These are phyloP conservation scores for Drosophila pullipes DNA, from an alignment of 2,888 invertebrate species.

Conservation along the genomic window DNA sequence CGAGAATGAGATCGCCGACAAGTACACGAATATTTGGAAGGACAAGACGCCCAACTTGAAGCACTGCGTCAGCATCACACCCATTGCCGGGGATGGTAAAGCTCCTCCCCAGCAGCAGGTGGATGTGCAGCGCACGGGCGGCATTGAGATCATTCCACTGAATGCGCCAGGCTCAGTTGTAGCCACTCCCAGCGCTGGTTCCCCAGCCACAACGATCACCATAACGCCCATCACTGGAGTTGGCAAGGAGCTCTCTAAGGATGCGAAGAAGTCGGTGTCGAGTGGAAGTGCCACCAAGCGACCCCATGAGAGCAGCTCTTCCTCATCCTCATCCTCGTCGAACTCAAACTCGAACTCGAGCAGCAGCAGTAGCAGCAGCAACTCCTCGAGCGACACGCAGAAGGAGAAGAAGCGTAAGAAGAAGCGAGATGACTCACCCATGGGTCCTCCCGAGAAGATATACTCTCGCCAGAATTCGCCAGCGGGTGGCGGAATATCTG, in stretches of 20 bases:
- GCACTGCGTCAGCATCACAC: slow-evolving; percentile 84
- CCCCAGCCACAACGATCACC: slow-evolving; percentile 91
- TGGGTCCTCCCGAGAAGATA: slow-evolving; percentile 90
- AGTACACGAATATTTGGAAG: slow-evolving; percentile 85
- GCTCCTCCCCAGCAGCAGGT: slow-evolving; percentile 35
- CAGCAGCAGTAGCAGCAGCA: slow-evolving; percentile 30
- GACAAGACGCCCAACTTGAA: slow-evolving; percentile 83
- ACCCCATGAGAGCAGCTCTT: slow-evolving; percentile 56
- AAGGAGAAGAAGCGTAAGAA: slow-evolving; percentile 92
- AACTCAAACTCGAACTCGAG: slow-evolving; percentile 29
- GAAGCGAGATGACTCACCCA: slow-evolving; percentile 88
- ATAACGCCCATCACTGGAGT: slow-evolving; percentile 91
- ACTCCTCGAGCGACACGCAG: slow-evolving; percentile 58
- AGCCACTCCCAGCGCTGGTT: slow-evolving; percentile 86
- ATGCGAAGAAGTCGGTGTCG: slow-evolving; percentile 49
- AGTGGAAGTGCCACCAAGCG: slow-evolving; percentile 55
- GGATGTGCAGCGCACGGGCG: slow-evolving; percentile 80
- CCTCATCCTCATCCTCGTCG: slow-evolving; percentile 34
- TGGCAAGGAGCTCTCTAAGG: slow-evolving; percentile 58
- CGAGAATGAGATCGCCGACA: slow-evolving; percentile 83
- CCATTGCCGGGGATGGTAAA: slow-evolving; percentile 73
- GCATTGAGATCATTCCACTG: slow-evolving; percentile 94
- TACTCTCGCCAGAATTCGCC: slow-evolving; percentile 88
- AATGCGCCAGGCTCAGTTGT: slow-evolving; percentile 84
- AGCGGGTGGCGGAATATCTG: slow-evolving; percentile 71